phyloP scores from a whole-genome alignment of 2,797 vertebrate species.

The Okamejei kenojei region DNA sequence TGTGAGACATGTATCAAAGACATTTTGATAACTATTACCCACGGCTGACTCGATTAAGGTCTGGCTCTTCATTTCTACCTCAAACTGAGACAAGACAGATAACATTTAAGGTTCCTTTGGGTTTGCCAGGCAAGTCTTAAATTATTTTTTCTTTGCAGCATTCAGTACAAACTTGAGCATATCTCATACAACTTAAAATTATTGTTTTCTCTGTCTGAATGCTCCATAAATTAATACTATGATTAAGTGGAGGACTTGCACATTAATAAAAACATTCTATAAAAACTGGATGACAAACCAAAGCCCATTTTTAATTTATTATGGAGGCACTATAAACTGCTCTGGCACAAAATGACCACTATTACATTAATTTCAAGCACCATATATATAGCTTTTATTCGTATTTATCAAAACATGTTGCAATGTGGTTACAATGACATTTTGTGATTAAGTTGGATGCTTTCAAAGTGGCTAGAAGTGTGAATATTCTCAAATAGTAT shows the following conservation, averaged over 20 bases:
- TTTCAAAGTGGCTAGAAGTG: background rate
- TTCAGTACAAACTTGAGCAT: background rate
- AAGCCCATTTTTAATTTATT: conserved; percentile 11
- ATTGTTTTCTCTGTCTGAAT: background rate
- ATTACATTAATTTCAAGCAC: conserved; percentile 22
- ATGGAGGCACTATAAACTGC: too few species aligned
- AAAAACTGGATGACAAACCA: conserved; percentile 1
- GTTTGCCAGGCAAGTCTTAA: background rate
- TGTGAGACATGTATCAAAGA: too few species aligned
- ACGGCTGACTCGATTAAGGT: background rate
- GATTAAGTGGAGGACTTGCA: background rate
- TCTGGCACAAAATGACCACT: conserved; percentile 1
- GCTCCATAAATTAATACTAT: background rate
- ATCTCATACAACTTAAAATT: background rate
- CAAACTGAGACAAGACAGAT: background rate
- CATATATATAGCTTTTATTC: background rate
- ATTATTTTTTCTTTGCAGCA: background rate
- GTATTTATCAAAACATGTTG: background rate
- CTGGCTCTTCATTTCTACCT: background rate
- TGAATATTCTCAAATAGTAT: background rate
- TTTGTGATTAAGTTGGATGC: background rate
- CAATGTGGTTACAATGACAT: background rate
- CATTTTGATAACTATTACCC: background rate
- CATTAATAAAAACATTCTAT: conserved; percentile 16
- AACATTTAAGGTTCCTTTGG: conserved; percentile 12